Conservation (phyloP, 2,797 vertebrate species). For the Sus cebifrons region DNA sequence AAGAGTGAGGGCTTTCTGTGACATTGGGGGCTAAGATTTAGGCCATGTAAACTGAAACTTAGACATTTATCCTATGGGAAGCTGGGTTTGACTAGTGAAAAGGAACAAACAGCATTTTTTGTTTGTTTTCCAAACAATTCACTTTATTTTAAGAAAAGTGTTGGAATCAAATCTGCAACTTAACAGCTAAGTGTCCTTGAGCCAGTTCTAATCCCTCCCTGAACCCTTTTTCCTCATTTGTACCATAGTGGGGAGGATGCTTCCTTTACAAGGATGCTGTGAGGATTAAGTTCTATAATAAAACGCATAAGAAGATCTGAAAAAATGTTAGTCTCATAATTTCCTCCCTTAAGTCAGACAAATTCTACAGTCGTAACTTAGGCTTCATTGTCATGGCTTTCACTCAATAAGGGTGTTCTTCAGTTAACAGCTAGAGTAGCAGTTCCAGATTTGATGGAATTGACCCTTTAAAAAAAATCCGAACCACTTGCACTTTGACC, state of each 20-base stretch:
- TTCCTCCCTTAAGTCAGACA: not conserved
- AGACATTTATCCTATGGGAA: too few relatives aligned
- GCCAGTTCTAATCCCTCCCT: not conserved
- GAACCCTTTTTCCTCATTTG: not conserved
- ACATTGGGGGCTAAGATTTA: not conserved
- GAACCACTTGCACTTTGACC: too few relatives aligned
- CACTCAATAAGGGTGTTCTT: not conserved
- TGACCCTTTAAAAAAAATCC: too few relatives aligned
- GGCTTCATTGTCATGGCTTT: not conserved
- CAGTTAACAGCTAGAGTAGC: too few relatives aligned
- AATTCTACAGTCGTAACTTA: not conserved
- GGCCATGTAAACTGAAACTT: not conserved
- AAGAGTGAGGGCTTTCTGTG: not conserved
- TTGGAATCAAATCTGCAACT: not conserved
- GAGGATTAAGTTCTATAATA: not conserved
- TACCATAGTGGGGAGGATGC: not conserved
- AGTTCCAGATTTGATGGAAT: too few relatives aligned
- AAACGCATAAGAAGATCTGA: slow-evolving; percentile 11
- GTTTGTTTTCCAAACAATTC: not conserved
- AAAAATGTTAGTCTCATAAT: not conserved
- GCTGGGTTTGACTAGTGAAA: not conserved
- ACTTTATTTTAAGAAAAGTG: not conserved
- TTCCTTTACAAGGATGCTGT: not conserved
- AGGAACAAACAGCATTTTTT: not conserved
- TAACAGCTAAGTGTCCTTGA: not conserved